Conservation (phyloP, 1,140 invertebrate species). For the Drosophila jambulina region DNA sequence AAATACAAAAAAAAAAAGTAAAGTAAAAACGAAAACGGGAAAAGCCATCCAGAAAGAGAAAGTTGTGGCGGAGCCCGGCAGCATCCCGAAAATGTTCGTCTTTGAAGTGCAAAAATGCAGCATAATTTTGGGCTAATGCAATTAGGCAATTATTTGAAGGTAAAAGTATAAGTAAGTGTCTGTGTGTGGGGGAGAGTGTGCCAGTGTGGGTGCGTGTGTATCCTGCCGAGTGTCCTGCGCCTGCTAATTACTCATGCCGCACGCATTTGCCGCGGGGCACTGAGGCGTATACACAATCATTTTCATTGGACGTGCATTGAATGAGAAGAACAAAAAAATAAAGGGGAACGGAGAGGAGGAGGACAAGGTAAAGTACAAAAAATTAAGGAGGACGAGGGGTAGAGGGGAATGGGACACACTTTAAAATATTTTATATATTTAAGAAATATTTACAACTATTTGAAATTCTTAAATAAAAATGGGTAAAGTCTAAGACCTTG, state of each 20-base stretch:
- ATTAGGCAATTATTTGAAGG: constrained; percentile 75
- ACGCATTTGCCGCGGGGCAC: constrained; percentile 74
- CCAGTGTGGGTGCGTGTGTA: constrained; percentile 22
- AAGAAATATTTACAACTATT: neutral
- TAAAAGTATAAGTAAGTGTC: neutral
- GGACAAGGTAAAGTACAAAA: constrained; percentile 13
- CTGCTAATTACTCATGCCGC: constrained; percentile 81
- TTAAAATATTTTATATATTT: neutral
- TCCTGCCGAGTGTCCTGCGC: constrained; percentile 48
- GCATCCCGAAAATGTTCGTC: constrained; percentile 31
- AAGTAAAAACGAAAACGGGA: neutral
- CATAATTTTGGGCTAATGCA: constrained; percentile 77
- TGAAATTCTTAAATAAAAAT: neutral
- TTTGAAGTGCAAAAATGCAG: constrained; percentile 81
- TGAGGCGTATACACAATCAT: constrained; percentile 83
- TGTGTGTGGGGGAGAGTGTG: neutral
- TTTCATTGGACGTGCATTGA: constrained; percentile 77
- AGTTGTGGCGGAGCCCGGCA: constrained; percentile 31
- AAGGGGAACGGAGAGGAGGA: neutral
- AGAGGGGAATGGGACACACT: neutral
- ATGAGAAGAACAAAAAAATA: constrained; percentile 29
- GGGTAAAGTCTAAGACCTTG: no score
- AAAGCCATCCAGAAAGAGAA: constrained; percentile 44
- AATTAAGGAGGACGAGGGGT: constrained; percentile 6
- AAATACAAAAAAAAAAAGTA: constrained; percentile 29